These are phyloP conservation scores for Calidris pygmaea DNA, from an alignment of 2,113 vertebrate species.

Conservation along the genomic window DNA sequence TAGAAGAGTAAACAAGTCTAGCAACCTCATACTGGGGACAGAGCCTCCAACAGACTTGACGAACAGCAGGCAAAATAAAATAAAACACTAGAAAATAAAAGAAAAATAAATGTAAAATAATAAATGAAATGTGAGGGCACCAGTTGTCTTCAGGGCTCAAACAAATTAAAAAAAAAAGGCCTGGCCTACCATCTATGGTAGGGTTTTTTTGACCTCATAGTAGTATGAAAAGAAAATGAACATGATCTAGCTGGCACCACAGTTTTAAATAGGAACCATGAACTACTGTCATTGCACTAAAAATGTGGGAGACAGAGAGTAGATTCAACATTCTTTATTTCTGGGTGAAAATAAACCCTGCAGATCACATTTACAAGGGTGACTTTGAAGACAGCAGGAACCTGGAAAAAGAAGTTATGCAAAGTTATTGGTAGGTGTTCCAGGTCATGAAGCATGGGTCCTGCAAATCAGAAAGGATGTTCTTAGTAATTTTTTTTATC, in stretches of 20 bases:
- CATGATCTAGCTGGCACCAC: not conserved
- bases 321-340: conserved; percentile 37
- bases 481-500: not conserved
- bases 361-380: conserved; percentile 17
- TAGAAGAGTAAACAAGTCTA: not conserved
- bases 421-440: conserved; percentile 35
- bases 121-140: not conserved
- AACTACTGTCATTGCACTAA: conserved; percentile 13
- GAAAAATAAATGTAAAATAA: not conserved
- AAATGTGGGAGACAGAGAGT: not conserved
- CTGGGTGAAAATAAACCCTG: conserved; percentile 44
- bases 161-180: not conserved
- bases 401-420: conserved; percentile 17
- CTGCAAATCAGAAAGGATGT: not conserved
- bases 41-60: not conserved
- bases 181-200: not conserved
- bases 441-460: not conserved
- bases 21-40: not conserved
- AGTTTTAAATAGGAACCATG: conserved; percentile 30
- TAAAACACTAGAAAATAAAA: not conserved
- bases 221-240: conserved; percentile 49
- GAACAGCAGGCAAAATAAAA: not conserved
- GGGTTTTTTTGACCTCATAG: conserved; percentile 37
- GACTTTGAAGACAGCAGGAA: conserved; percentile 19
- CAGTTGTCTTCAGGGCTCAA: not conserved